phyloP scores from a whole-genome alignment of 2,888 invertebrate genomes.

The Cheilosia urbana region DNA sequence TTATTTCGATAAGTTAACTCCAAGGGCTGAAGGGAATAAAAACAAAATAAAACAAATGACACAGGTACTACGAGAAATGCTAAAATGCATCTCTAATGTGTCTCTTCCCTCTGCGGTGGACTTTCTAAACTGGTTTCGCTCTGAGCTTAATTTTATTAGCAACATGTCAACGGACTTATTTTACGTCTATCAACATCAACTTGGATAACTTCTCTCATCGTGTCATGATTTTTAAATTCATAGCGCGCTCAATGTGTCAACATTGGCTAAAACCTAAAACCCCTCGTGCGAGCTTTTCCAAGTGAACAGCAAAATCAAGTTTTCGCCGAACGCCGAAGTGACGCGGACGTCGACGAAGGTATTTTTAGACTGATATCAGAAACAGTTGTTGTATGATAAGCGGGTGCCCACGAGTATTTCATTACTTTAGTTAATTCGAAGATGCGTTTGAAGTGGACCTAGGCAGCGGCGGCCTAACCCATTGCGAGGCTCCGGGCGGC shows the following conservation, averaged over 20 bases:
- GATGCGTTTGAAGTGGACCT: constrained; percentile 7
- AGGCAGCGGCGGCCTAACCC: too few relatives aligned
- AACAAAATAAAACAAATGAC: neutral
- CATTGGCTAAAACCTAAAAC: neutral
- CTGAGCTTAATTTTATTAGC: neutral
- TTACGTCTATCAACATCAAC: constrained; percentile 8
- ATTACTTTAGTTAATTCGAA: constrained; percentile 6
- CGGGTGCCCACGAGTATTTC: neutral
- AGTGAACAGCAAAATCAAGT: neutral
- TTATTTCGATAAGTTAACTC: too few relatives aligned
- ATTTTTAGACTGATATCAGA: constrained; percentile 31
- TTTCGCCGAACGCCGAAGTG: neutral
- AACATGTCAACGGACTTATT: neutral
- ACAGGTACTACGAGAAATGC: neutral
- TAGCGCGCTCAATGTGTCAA: too few relatives aligned
- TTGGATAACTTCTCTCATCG: constrained; percentile 10
- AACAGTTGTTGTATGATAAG: constrained; percentile 1
- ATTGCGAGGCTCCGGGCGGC: too few relatives aligned
- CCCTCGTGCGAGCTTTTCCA: neutral
- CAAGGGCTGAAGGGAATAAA: neutral
- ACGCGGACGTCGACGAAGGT: neutral
- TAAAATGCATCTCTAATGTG: constrained; percentile 32
- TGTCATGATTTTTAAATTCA: too few relatives aligned
- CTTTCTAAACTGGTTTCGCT: constrained; percentile 66
- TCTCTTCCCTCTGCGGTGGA: constrained; percentile 26